Conservation (phyloP, 2,113 vertebrate genomes). For the Chitala chitala region DNA sequence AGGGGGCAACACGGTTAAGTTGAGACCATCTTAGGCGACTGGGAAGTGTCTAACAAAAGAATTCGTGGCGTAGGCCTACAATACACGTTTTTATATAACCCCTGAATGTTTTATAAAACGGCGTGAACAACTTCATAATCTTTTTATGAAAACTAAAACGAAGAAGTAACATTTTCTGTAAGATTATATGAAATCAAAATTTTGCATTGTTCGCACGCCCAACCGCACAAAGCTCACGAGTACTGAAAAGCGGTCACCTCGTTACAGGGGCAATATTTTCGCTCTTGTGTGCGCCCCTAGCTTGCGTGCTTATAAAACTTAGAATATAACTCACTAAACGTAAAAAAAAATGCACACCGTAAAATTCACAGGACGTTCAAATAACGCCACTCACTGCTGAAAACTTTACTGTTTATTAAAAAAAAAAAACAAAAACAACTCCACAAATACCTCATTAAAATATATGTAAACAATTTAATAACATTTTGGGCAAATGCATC, state of each 20-base stretch:
- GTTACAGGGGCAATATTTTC: too few species aligned
- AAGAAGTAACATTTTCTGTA: not conserved
- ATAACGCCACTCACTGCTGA: too few species aligned
- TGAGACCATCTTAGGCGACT: not conserved
- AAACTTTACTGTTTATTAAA: too few species aligned
- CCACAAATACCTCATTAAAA: not conserved
- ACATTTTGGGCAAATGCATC: not conserved
- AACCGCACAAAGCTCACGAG: too few species aligned
- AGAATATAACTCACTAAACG: too few species aligned
- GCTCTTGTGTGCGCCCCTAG: too few species aligned
- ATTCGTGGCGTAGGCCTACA: not conserved
- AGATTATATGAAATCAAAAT: not conserved
- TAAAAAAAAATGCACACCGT: too few species aligned
- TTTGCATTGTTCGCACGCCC: too few species aligned
- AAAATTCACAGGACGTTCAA: too few species aligned
- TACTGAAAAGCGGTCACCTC: too few species aligned
- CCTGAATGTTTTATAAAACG: not conserved
- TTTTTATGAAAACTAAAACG: not conserved
- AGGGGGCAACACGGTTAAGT: not conserved
- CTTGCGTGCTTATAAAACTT: too few species aligned
- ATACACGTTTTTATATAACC: not conserved
- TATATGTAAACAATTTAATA: not conserved
- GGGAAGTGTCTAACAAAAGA: conserved; percentile 3
- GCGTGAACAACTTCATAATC: not conserved
- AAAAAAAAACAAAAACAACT: conserved; percentile 1